Conservation (phyloP, 2,797 vertebrate genomes). For the Coracias cyanogaster region DNA sequence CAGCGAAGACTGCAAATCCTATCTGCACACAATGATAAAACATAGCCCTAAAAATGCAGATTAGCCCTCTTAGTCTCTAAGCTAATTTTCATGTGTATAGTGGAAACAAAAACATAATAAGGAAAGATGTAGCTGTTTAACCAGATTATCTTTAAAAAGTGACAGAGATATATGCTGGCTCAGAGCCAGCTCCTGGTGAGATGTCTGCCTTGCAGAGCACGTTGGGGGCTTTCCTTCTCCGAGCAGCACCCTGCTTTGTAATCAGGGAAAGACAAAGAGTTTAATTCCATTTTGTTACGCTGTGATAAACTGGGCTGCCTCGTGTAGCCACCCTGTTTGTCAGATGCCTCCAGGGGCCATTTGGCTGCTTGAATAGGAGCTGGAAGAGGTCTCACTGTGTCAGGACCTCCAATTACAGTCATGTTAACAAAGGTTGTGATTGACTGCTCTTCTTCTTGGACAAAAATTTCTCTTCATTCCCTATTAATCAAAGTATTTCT, state of each 20-base stretch:
- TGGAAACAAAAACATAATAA: conserved; percentile 54
- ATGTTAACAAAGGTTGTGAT: neutral
- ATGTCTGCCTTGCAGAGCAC: neutral
- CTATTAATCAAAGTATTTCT: neutral
- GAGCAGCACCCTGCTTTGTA: neutral
- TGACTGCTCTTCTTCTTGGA: neutral
- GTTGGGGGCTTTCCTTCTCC: neutral
- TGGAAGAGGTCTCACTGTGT: neutral
- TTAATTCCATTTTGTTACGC: neutral
- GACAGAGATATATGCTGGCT: conserved; percentile 57
- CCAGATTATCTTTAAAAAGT: conserved; percentile 61
- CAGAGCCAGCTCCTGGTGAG: conserved; percentile 43
- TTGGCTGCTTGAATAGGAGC: neutral
- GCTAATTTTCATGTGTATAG: conserved; percentile 68
- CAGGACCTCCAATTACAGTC: neutral
- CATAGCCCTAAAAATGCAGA: conserved; percentile 66
- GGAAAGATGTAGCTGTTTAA: conserved; percentile 66
- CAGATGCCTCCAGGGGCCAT: neutral
- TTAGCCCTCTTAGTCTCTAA: conserved; percentile 42
- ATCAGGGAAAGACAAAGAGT: neutral
- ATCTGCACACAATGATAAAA: conserved; percentile 62
- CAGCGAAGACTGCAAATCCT: conserved; percentile 47
- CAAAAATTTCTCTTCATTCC: neutral
- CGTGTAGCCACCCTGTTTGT: neutral
- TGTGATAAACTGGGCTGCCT: conserved; percentile 10